Base-by-base conservation (phyloP, 1,140 invertebrate genomes). In the Hylaeus anthracinus region DNA sequence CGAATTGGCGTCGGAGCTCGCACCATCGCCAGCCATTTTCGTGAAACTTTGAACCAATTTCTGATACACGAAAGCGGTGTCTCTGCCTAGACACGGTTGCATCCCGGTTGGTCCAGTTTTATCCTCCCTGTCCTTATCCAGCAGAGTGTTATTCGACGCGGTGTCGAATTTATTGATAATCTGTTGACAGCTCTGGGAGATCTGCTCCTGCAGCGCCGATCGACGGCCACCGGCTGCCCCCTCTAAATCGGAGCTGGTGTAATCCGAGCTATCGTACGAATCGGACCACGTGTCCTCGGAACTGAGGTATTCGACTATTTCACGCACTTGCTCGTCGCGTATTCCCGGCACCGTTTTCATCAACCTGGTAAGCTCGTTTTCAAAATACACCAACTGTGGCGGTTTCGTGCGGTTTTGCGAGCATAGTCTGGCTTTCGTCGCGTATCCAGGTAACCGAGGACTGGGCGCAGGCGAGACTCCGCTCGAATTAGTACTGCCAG, bases 281-380 rank as follows among this genome's bases (percentile, higher is more conserved):
- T 98, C 97, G 76, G 97, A 98, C 97, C 97, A 98, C 3, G 97
- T 97, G 85, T 98, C 97, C 88, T 98, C 97, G 70, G 97, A 97
- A 79, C 97, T 97, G 64, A 98, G 94, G 92, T 98, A 98, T 91
- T 98, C 97, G 0, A 98, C 97, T 12, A 98, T 97, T 91, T 98
- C 97, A 45, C 97, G 95, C 15, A 98, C 97, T 92, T 98, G 97
- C 80, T 98, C 97, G 83, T 98, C 97, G 64, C 97, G 94, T 74
- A 98, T 97, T 1, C 97, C 97, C 0, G 97, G 97, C 4, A 98
- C 97, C 0, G 97, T 98, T 94, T 98, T 98, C 98, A 98, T 98
- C 78, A 98, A 92, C 70, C 97, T 94, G 0, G 97, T 98, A 12
- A 98, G 90, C 93, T 98, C 97, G 80, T 96, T 97, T 93, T 98